Percentiles rank a stretch among this genome's conserved stretches.
Conservation (phyloP, 2,113 vertebrate species). For the Ictalurus punctatus region DNA sequence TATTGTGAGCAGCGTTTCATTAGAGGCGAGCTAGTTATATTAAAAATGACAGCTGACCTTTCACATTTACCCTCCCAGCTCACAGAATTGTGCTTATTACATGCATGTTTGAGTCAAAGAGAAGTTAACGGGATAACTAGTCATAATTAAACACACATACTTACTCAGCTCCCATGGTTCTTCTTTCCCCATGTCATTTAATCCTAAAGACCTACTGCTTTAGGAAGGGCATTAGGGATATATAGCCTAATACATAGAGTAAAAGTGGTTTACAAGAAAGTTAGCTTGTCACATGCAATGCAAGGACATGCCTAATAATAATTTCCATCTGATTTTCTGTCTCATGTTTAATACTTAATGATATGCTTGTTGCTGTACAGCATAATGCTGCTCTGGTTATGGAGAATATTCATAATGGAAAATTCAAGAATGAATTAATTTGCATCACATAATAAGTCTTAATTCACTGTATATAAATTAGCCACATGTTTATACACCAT, state of each 20-base stretch:
- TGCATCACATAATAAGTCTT: conserved; percentile 20
- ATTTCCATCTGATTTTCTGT: background rate
- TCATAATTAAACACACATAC: conserved; percentile 78
- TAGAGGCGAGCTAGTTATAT: conserved; percentile 75
- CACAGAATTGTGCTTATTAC: conserved; percentile 76
- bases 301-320: background rate
- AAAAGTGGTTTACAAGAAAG: conserved; percentile 14
- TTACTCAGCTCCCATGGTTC: conserved; percentile 62
- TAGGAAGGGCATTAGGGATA: background rate
- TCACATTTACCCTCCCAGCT: conserved; percentile 74
- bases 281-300: background rate
- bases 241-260: background rate
- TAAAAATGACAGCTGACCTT: conserved; percentile 86
- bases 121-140: conserved; percentile 80
- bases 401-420: conserved; percentile 11
- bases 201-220: conserved; percentile 43
- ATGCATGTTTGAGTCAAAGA: conserved; percentile 78
- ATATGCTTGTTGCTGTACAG: background rate
- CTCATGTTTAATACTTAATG: conserved; percentile 11
- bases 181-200: conserved; percentile 42
- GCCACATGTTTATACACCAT: conserved; percentile 4
- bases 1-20: conserved; percentile 78
- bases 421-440: conserved; percentile 12
- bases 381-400: background rate
- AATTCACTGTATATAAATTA: conserved; percentile 6